These are phyloP conservation scores for Chouioia cunea DNA, from an alignment of 2,888 invertebrate genomes.

Conservation along the genomic window DNA sequence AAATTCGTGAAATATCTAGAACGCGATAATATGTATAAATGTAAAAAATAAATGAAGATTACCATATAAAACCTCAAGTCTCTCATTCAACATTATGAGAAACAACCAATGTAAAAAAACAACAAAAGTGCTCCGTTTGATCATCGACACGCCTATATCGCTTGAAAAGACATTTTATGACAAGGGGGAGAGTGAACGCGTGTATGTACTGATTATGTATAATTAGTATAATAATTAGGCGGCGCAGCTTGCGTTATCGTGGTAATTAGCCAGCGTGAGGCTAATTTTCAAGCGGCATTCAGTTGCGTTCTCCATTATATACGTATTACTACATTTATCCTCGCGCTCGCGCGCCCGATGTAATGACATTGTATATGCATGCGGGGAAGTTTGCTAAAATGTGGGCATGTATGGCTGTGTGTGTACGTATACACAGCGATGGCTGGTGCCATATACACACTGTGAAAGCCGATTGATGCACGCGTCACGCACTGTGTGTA, in stretches of 20 bases:
- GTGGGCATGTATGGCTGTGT: neutral
- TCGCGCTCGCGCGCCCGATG: neutral
- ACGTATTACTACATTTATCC: neutral
- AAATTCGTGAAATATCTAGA: too few relatives aligned
- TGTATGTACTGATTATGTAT: conserved; percentile 49
- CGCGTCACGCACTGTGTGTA: neutral
- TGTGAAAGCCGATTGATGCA: conserved; percentile 39
- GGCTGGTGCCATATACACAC: neutral
- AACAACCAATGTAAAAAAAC: too few relatives aligned
- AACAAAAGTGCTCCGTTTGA: too few relatives aligned
- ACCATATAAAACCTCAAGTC: too few relatives aligned
- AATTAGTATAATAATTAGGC: conserved; percentile 44
- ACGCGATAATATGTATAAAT: too few relatives aligned
- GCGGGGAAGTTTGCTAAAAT: conserved; percentile 17
- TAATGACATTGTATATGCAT: conserved; percentile 3
- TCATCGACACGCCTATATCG: too few relatives aligned
- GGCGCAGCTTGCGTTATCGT: conserved; percentile 40
- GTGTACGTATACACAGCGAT: neutral
- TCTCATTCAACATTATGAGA: too few relatives aligned
- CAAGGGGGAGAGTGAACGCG: conserved; percentile 28
- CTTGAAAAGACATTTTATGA: conserved; percentile 5
- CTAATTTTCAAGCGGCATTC: conserved; percentile 58
- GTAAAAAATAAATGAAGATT: too few relatives aligned
- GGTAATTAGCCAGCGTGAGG: conserved; percentile 62
- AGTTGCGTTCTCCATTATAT: conserved; percentile 34